Evolutionary conservation across 2,888 invertebrate species (phyloP).

Genomic region (Athetis lepigone): DNA sequence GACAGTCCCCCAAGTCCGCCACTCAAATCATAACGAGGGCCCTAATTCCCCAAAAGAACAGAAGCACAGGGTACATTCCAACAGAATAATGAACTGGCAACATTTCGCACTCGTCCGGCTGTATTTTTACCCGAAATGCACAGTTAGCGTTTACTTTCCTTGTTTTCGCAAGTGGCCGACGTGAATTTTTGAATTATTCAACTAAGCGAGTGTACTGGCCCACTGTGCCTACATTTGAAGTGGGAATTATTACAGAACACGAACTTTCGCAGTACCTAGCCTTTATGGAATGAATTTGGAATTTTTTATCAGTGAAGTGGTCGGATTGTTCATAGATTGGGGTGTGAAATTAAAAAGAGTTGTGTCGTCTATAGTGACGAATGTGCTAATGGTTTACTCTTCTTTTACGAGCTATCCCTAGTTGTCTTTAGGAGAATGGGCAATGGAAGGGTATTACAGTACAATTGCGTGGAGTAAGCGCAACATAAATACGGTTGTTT

Average conservation of each 20-base stretch:
- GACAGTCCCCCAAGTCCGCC: slow-evolving; percentile 26
- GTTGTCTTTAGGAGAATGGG: neutral
- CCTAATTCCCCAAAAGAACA: slow-evolving; percentile 62
- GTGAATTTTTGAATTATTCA: slow-evolving; percentile 83
- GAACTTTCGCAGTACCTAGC: slow-evolving; percentile 38
- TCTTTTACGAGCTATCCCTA: neutral
- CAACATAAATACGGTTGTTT: too few species aligned
- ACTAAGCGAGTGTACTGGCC: slow-evolving; percentile 73
- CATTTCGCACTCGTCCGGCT: slow-evolving; percentile 51
- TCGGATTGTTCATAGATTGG: slow-evolving; percentile 24
- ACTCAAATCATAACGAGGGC: slow-evolving; percentile 52
- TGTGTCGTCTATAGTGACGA: neutral
- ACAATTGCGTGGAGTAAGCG: too few species aligned
- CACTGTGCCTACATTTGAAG: slow-evolving; percentile 64
- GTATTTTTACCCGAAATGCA: slow-evolving; percentile 71
- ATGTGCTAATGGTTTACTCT: neutral
- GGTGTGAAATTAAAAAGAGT: slow-evolving; percentile 21
- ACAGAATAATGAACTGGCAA: slow-evolving; percentile 66
- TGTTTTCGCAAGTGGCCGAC: slow-evolving; percentile 74
- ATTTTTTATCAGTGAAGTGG: slow-evolving; percentile 38
- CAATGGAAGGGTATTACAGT: too few species aligned
- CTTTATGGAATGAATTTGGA: slow-evolving; percentile 41
- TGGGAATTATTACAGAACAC: slow-evolving; percentile 63
- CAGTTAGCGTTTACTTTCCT: slow-evolving; percentile 72
- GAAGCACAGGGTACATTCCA: slow-evolving; percentile 50